These are phyloP conservation scores for Pandemis corylana DNA, from an alignment of 2,888 invertebrate species.

Conservation along the genomic window DNA sequence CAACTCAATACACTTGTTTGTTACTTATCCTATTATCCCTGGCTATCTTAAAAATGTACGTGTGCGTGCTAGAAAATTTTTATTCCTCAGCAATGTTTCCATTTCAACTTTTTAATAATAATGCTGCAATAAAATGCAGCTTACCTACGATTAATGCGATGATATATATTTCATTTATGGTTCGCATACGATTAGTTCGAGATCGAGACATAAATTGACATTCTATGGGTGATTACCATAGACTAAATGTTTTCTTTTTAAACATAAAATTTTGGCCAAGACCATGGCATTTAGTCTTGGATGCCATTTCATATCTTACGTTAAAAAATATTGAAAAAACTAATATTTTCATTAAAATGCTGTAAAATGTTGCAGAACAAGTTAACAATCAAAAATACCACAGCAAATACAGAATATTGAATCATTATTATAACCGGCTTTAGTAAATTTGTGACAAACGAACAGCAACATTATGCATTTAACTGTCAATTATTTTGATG, in stretches of 20 bases:
- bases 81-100: too few species aligned
- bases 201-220: neutral
- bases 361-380: neutral
- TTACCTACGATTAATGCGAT: neutral
- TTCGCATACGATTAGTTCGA: neutral
- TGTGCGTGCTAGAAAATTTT: too few species aligned
- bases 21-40: too few species aligned
- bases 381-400: neutral
- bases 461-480: conserved; percentile 52
- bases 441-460: conserved; percentile 42
- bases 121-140: too few species aligned
- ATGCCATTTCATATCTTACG: neutral
- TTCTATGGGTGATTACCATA: conserved; percentile 22
- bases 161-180: neutral
- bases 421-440: neutral
- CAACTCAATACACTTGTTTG: too few species aligned
- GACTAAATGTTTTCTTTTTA: conserved; percentile 15
- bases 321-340: neutral
- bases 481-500: conserved; percentile 72
- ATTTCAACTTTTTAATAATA: too few species aligned
- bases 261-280: neutral
- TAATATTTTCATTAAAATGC: neutral
- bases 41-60: too few species aligned
- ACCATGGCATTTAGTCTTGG: neutral
- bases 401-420: neutral